phyloP scores from a whole-genome alignment of 2,113 vertebrate species.

The Lampris megalopsis region DNA sequence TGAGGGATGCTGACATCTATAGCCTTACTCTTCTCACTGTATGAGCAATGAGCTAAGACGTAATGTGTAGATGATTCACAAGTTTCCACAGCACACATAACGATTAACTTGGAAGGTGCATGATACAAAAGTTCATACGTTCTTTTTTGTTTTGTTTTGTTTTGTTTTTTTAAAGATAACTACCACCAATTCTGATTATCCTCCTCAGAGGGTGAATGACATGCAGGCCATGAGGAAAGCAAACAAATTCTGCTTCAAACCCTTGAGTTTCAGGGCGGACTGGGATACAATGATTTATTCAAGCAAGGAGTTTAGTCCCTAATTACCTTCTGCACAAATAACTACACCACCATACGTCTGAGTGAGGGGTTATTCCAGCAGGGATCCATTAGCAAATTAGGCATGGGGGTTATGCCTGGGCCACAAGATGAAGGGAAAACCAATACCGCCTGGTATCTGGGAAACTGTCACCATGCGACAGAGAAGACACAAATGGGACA shows the following conservation, averaged over 20 bases:
- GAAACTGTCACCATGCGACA: conserved; percentile 74
- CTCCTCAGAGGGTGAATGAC: conserved; percentile 49
- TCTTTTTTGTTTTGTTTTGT: neutral
- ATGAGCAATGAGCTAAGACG: neutral
- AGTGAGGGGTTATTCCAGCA: conserved; percentile 66
- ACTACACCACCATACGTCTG: conserved; percentile 69
- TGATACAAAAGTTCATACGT: neutral
- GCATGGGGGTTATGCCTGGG: conserved; percentile 72
- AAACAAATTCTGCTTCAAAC: conserved; percentile 35
- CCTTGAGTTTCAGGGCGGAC: conserved; percentile 15
- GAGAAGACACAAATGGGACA: conserved; percentile 70
- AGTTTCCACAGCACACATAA: neutral
- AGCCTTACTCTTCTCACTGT: no score
- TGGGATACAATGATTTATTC: conserved; percentile 80
- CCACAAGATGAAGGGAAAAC: conserved; percentile 75
- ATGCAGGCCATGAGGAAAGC: conserved; percentile 27
- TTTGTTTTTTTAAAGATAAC: conserved; percentile 7
- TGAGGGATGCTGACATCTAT: no score
- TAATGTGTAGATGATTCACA: no score
- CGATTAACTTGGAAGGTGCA: neutral
- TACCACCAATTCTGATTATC: neutral
- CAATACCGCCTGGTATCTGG: conserved; percentile 73
- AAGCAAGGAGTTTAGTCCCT: conserved; percentile 73
- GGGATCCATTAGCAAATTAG: conserved; percentile 83
- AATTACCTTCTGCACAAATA: conserved; percentile 75